Conservation (phyloP, 1,140 invertebrate species). For the Melitaea cinxia region DNA sequence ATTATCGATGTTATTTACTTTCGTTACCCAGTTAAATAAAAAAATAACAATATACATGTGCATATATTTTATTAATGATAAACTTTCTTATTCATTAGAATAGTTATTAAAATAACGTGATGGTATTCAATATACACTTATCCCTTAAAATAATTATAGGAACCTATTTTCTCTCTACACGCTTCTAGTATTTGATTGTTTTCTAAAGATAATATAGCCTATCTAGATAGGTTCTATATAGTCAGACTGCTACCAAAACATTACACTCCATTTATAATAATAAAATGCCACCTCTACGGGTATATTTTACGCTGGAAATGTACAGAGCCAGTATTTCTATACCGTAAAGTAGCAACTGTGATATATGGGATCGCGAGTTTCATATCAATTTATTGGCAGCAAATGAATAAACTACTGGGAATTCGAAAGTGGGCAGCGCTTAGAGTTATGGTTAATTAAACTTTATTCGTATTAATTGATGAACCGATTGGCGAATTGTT, state of each 20-base stretch:
- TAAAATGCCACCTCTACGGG: slow-evolving; percentile 5
- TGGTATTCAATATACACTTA: too few species aligned
- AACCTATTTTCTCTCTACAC: too few species aligned
- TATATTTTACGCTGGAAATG: not conserved
- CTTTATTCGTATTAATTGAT: slow-evolving; percentile 29
- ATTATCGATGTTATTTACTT: not conserved
- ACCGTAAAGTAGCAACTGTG: slow-evolving; percentile 33
- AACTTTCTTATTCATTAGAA: too few species aligned
- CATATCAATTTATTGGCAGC: slow-evolving; percentile 53
- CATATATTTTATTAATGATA: too few species aligned
- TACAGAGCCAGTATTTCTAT: slow-evolving; percentile 9
- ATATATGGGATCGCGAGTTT: slow-evolving; percentile 50
- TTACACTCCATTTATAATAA: not conserved
- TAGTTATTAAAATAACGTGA: too few species aligned
- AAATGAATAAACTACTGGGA: slow-evolving; percentile 50
- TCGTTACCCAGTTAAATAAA: not conserved
- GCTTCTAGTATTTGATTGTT: too few species aligned
- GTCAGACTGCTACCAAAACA: too few species aligned
- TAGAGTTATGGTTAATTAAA: slow-evolving; percentile 31
- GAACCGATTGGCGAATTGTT: slow-evolving; percentile 11
- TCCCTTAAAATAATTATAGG: too few species aligned
- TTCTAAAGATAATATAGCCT: too few species aligned
- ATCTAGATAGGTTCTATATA: too few species aligned
- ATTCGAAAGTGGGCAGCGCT: slow-evolving; percentile 48
- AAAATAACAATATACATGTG: too few species aligned